A percentile compares a stretch with the other conserved stretches of the same genome.
These are phyloP conservation scores for Serranus cabrilla DNA, from an alignment of 2,797 vertebrate genomes.

Conservation along the genomic window DNA sequence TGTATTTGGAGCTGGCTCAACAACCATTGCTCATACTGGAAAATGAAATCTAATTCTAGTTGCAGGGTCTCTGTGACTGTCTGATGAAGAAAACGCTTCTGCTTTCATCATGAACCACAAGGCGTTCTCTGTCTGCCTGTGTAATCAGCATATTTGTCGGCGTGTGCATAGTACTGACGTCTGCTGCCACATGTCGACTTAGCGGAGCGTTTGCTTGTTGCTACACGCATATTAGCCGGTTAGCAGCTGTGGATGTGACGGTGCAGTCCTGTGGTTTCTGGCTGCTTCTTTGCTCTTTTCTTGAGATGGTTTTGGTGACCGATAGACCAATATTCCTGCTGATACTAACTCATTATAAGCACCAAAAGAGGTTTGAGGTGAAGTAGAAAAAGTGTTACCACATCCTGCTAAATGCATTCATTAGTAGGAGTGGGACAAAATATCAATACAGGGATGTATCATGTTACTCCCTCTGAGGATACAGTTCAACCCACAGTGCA, in stretches of 20 bases:
- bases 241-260: background rate
- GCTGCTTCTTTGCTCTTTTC: background rate
- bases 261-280: background rate
- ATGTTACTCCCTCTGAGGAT: too few species aligned
- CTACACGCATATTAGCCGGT: background rate
- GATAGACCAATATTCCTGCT: too few species aligned
- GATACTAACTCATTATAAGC: background rate
- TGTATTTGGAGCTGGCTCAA: conserved; percentile 28
- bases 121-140: background rate
- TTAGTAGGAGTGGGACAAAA: too few species aligned
- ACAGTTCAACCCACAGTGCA: too few species aligned
- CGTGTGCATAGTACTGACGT: background rate
- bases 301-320: background rate
- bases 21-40: conserved; percentile 5
- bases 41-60: conserved; percentile 17
- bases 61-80: background rate
- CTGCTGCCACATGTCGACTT: background rate
- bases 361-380: background rate
- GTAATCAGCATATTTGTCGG: background rate
- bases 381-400: too few species aligned
- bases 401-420: too few species aligned
- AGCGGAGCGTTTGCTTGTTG: background rate
- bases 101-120: conserved; percentile 7
- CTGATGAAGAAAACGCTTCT: background rate
- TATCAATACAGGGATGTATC: too few species aligned